Base-by-base conservation (phyloP, 2,113 vertebrate genomes). In the Cricetomys ansorgei region DNA sequence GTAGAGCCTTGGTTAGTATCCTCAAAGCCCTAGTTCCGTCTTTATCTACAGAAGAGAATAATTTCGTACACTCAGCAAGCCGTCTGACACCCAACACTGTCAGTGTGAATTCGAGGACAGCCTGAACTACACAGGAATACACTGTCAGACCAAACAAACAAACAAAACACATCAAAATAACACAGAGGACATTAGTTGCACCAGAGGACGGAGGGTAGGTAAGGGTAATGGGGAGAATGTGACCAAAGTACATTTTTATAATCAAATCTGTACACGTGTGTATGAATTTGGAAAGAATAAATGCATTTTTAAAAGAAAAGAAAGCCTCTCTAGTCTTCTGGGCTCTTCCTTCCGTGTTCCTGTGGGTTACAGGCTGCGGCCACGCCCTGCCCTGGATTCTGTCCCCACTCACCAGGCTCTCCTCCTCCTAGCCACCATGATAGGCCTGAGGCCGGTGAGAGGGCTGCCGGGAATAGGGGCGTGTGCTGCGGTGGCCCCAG, bases 311-410 rank as follows among this genome's bases (percentile, higher is more conserved):
- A 19, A 37, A 87, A 27, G 12, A 10, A 80, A 10, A 55, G 17
- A 15, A 70, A n/a, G 31, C 83, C 43, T 67, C 62, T 86, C 3
- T 67, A 11, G n/a, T 65, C 55, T 3, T 23, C 0, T 3, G 21
- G 5, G 37, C 29, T 5, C 23, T 53, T 88, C 62, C 12, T 27
- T 62, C 88, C 3, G 0, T 27, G 17, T 40, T 17, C 25, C 69
- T 10, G 13, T n/a, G n/a, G n/a, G n/a, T n/a, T n/a, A n/a, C 77
- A 19, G n/a, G 34, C 57, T 91, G 19, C 3, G 3, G 79, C 59
- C 95, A 65, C 80, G 12, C 96, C 96, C 91, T 85, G 95, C 21
- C 88, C 94, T 91, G 96, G 95, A 95, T 95, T 95, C 94, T 69
- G 70, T 29, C 70, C 75, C 19, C 64, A n/a, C 90, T 29, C 9